Evolutionary conservation across 2,797 vertebrate species (phyloP), one percentile per base, ranked within the genome.

Genomic region (Ctenopoma multispine): DNA sequence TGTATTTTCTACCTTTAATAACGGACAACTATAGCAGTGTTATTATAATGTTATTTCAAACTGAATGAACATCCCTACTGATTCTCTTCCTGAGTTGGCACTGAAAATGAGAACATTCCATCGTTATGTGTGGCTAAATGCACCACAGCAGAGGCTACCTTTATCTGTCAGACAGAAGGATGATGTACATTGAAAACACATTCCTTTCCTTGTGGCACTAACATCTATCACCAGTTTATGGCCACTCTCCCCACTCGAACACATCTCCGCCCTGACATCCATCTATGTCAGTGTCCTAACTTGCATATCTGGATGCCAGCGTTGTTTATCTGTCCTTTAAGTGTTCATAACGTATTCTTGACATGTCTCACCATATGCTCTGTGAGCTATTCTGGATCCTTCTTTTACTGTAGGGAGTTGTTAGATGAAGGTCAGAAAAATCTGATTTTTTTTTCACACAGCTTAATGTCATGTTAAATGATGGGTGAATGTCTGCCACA

Each of bases 141-240:
- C 71, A 68, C 75, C 77, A 75, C 67, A 44, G 83, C 82, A 76
- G 79, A 72, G 81, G 69, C 76, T 78, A 72, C 72, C 73, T 74
- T 80, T 68, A 72, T 83, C 88, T 90, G 88, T 93, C 90, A 92
- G 57, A 80, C 80, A 85, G 86, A 90, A 77, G 85, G 87, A 92
- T 89, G 88, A 90, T 87, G 80, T 84, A 85, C 85, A 83, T 75
- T 87, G 90, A 89, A 90, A 91, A 90, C 84, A 86, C 86, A 90
- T 92, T 89, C 80, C 82, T 83, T 86, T 84, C 76, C 80, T 78
- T 11, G 55, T 89, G 89, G 83, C 89, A 70, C 82, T 79, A 72
- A 50, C 89, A 94, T 94, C 86, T 80, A 92, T 94, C 93, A 93
- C 64, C 63, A 31, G 53, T 90, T 93, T 94, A 92, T 87, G 82